These are phyloP conservation scores for Eurystomus glaucurus DNA, from an alignment of 2,797 vertebrate species.

Conservation along the genomic window DNA sequence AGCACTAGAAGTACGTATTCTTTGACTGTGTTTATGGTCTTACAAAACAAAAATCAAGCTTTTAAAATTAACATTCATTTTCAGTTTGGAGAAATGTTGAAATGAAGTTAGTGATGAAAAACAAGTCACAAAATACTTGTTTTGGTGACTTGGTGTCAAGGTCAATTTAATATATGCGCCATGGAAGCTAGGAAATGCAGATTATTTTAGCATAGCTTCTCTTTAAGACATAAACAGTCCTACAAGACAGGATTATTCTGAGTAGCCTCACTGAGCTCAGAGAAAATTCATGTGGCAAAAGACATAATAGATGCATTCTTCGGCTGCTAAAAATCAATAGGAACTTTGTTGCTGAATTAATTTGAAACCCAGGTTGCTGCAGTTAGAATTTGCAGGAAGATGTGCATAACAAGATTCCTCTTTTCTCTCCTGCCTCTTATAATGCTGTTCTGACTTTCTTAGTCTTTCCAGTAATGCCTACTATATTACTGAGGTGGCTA, in stretches of 20 bases:
- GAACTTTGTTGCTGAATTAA: constrained; percentile 20
- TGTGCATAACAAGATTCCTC: background rate
- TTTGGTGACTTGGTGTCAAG: background rate
- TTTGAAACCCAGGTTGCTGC: background rate
- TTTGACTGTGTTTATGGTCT: background rate
- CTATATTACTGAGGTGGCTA: background rate
- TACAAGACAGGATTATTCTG: background rate
- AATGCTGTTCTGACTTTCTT: background rate
- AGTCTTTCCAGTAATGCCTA: background rate
- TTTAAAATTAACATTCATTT: background rate
- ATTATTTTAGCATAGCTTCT: background rate
- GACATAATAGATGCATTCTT: background rate
- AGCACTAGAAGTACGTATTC: accelerated
- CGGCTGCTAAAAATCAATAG: background rate
- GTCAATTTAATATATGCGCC: background rate
- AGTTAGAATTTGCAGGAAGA: background rate
- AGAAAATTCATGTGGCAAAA: background rate
- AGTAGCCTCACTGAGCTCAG: background rate
- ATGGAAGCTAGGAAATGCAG: background rate
- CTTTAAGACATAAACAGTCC: background rate
- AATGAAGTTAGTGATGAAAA: background rate
- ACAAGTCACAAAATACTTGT: background rate
- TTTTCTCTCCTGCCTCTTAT: background rate
- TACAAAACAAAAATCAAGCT: background rate
- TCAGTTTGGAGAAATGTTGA: background rate